Conservation (phyloP, 2,797 vertebrate species). For the Parotocinclus haroldoi region DNA sequence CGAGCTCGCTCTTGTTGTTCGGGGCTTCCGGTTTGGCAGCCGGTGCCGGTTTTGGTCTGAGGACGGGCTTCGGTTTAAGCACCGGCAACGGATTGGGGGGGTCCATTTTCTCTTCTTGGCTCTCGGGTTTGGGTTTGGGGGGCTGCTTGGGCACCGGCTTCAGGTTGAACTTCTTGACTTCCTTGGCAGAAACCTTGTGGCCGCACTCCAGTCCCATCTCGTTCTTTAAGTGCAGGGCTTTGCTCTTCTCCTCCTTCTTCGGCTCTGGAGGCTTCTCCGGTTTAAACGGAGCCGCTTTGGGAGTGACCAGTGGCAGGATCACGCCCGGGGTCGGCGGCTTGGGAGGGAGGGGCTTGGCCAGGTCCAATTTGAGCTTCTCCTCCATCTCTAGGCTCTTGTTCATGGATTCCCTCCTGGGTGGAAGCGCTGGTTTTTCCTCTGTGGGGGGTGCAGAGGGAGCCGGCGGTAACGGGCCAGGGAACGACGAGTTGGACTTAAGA, state of each 20-base stretch:
- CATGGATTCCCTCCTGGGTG: slow-evolving; percentile 91
- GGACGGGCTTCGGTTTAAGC: slow-evolving; percentile 83
- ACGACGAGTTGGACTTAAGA: slow-evolving; percentile 57
- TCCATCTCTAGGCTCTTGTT: slow-evolving; percentile 88
- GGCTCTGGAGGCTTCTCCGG: slow-evolving; percentile 77
- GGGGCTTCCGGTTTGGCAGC: slow-evolving; percentile 76
- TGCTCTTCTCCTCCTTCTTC: slow-evolving; percentile 88
- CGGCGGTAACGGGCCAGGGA: slow-evolving; percentile 67
- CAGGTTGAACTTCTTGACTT: slow-evolving; percentile 92
- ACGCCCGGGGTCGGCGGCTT: slow-evolving; percentile 80
- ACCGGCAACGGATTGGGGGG: slow-evolving; percentile 60
- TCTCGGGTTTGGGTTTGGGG: slow-evolving; percentile 79
- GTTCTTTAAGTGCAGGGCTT: slow-evolving; percentile 84
- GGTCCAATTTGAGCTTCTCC: slow-evolving; percentile 76
- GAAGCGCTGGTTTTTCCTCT: slow-evolving; percentile 93
- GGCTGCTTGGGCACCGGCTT: slow-evolving; percentile 88
- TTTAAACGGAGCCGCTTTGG: slow-evolving; percentile 75
- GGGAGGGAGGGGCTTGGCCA: slow-evolving; percentile 78
- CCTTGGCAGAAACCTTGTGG: slow-evolving; percentile 90
- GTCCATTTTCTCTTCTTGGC: slow-evolving; percentile 74
- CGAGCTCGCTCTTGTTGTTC: slow-evolving; percentile 80
- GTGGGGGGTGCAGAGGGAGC: slow-evolving; percentile 66
- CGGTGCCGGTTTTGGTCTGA: slow-evolving; percentile 86
- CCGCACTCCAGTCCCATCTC: slow-evolving; percentile 98
- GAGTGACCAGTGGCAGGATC: slow-evolving; percentile 77